Percentiles rank a stretch among this genome's conserved stretches.
These are phyloP conservation scores for Pheosia tremula DNA, from an alignment of 2,888 invertebrate genomes.

Conservation along the genomic window DNA sequence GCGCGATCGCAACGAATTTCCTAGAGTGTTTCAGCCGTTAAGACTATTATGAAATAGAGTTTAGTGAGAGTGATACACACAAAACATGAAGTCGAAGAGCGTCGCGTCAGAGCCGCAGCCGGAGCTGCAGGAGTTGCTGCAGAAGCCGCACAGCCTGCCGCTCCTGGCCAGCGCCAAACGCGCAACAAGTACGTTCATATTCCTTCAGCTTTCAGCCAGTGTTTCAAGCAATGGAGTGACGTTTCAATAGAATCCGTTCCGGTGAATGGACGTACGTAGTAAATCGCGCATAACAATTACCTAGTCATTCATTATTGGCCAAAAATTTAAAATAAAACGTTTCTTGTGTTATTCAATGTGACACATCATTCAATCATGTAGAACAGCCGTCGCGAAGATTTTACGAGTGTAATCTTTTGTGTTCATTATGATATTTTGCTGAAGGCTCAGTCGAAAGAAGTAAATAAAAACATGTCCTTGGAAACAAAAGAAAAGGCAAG, in stretches of 20 bases:
- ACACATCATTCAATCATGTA: constrained; percentile 30
- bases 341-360: constrained; percentile 30
- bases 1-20: constrained; percentile 18
- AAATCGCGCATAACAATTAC: constrained; percentile 54
- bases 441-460: constrained; percentile 23
- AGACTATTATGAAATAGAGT: constrained; percentile 41
- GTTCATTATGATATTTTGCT: constrained; percentile 11
- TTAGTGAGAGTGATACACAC: constrained; percentile 51
- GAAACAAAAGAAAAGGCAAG: constrained; percentile 39
- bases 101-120: constrained; percentile 56
- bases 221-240: constrained; percentile 50
- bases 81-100: constrained; percentile 62
- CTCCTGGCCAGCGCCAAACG: constrained; percentile 56
- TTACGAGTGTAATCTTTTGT: constrained; percentile 15
- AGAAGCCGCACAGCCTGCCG: constrained; percentile 61
- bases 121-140: constrained; percentile 74
- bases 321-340: constrained; percentile 45
- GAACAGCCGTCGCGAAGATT: constrained; percentile 13
- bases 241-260: constrained; percentile 68
- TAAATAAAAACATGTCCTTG: constrained; percentile 33
- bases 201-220: constrained; percentile 47
- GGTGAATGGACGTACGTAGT: constrained; percentile 58
- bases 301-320: constrained; percentile 45
- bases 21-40: constrained; percentile 24
- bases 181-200: constrained; percentile 68